phyloP scores from a whole-genome alignment of 2,888 invertebrate species.

The Brenthis hecate region DNA sequence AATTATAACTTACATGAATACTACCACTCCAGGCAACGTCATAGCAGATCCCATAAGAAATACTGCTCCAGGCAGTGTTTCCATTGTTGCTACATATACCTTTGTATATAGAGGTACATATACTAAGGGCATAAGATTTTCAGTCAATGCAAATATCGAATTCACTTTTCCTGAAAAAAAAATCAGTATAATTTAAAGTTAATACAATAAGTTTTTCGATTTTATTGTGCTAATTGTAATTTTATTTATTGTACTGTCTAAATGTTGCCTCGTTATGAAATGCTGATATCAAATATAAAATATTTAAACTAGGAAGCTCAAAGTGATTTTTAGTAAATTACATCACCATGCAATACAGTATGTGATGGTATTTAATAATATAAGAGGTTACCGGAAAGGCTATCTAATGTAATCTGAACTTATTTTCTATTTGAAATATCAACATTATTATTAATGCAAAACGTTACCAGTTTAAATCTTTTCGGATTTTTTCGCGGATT shows the following conservation, averaged over 20 bases:
- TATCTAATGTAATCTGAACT: constrained; percentile 17
- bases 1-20: constrained; percentile 76
- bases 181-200: background rate
- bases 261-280: too few species aligned
- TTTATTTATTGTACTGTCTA: too few species aligned
- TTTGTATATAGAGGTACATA: constrained; percentile 87
- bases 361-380: constrained; percentile 14
- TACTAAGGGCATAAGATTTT: constrained; percentile 85
- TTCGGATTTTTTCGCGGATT: too few species aligned
- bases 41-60: constrained; percentile 84
- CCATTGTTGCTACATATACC: constrained; percentile 85
- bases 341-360: constrained; percentile 14
- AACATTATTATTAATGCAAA: background rate
- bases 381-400: constrained; percentile 1
- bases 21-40: constrained; percentile 84
- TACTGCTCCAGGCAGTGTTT: constrained; percentile 85
- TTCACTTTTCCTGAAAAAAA: constrained; percentile 83
- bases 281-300: background rate
- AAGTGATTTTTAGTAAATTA: constrained; percentile 1
- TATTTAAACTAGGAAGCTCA: background rate
- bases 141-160: constrained; percentile 84
- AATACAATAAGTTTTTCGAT: background rate
- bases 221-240: background rate
- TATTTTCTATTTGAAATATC: constrained; percentile 12
- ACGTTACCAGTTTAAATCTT: too few species aligned